Evolutionary conservation across 2,113 vertebrate genomes (phyloP), one percentile per base, ranked within the genome.

Genomic region (Dasyurus viverrinus): DNA sequence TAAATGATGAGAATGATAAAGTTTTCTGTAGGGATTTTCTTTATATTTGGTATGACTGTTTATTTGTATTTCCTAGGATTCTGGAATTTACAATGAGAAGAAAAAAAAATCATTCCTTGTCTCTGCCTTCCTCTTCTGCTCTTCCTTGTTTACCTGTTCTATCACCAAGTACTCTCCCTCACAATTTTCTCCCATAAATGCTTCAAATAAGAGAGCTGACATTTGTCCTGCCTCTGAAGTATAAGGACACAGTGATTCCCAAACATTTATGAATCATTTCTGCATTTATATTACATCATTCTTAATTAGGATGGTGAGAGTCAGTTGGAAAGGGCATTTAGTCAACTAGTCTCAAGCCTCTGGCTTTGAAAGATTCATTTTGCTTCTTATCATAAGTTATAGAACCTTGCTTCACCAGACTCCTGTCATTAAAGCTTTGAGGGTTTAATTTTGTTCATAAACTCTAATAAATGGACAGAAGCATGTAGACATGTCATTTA

Each of bases 221-320:
- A 60, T 93, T 94, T 54, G 91, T 95, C 93, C 94, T 55, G 47
- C 92, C 89, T 89, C 48, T 97, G 30, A 27, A 94, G 53, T 53
- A 93, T 76, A 94, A 93, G 92, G 89, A 95, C 47, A 94, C 47
- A 97, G 93, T 94, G 90, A 92, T 93, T 96, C 95, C 93, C 90
- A 55, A 53, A 94, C 92, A 97, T 95, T 93, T 93, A 93, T 93
- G 93, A 93, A 95, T 93, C 95, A 57, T 97, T 96, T 93, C 90
- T 95, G 50, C 54, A 92, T 96, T 96, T 93, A 95, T 94, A 91
- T 90, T 96, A 92, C 95, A 98, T 98, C 97, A 89, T 97, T 95
- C 95, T 97, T 95, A 97, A 55, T 96, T 97, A 98, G 76, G 93
- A 95, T 47, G 90, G 96, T 57, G 92, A 89, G 14, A 97, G 96